A percentile compares a stretch with the other conserved stretches of the same genome.
These are phyloP conservation scores for Galleria mellonella DNA, from an alignment of 1,140 invertebrate genomes.

Conservation along the genomic window DNA sequence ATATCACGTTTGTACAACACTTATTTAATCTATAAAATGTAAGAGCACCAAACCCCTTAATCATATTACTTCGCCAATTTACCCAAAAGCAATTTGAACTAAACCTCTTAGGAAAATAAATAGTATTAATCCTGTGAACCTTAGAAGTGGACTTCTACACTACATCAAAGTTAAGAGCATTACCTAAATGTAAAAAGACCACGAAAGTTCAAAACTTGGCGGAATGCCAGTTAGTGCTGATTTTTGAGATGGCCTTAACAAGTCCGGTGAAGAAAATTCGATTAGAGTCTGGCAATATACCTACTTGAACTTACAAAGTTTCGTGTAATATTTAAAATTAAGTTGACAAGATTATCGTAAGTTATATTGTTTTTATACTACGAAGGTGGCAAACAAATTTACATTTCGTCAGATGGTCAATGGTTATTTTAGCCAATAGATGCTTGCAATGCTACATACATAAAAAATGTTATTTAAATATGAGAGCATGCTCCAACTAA, in stretches of 20 bases:
- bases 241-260: conserved; percentile 15
- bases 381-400: no score
- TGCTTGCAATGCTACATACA: no score
- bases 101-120: conserved; percentile 60
- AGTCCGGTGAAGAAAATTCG: conserved; percentile 18
- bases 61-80: neutral
- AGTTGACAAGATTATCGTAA: no score
- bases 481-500: no score
- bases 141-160: conserved; percentile 34
- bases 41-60: neutral
- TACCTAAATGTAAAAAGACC: conserved; percentile 53
- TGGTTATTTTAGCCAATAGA: no score
- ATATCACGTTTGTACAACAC: neutral
- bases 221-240: conserved; percentile 26
- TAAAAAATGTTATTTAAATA: no score
- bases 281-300: neutral
- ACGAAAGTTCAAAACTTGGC: conserved; percentile 25
- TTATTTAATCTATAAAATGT: neutral
- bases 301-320: no score
- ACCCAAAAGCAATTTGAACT: conserved; percentile 38
- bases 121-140: conserved; percentile 44
- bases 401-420: no score
- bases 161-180: conserved; percentile 57
- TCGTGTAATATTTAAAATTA: no score
- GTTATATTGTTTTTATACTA: no score